These are phyloP conservation scores for Parnassius orleans DNA, from an alignment of 2,888 invertebrate species.

Conservation along the genomic window DNA sequence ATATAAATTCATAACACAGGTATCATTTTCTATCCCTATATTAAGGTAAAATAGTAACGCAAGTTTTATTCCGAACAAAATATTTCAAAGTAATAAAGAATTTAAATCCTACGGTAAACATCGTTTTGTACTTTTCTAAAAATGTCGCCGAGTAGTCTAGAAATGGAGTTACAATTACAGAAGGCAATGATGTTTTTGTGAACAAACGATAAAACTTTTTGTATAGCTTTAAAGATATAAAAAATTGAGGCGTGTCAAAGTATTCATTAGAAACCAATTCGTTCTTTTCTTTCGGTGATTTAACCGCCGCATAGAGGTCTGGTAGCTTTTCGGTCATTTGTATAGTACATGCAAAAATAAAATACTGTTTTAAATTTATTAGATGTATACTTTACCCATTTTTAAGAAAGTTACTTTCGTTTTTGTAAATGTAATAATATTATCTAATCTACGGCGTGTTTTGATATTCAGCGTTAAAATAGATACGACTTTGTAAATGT, in stretches of 20 bases:
- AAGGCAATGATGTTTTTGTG: slow-evolving; percentile 22
- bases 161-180: slow-evolving; percentile 12
- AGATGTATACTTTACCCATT: too few relatives aligned
- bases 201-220: slow-evolving; percentile 29
- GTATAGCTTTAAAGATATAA: slow-evolving; percentile 13
- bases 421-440: too few relatives aligned
- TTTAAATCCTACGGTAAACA: background rate
- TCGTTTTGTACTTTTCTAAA: background rate
- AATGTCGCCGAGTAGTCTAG: slow-evolving; percentile 28
- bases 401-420: too few relatives aligned
- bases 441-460: too few relatives aligned
- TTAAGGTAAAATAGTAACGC: too few relatives aligned
- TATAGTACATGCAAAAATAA: slow-evolving; percentile 31
- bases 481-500: too few relatives aligned
- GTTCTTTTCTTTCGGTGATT: slow-evolving; percentile 43
- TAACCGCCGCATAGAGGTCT: slow-evolving; percentile 40
- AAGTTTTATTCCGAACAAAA: too few relatives aligned
- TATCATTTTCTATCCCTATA: too few relatives aligned
- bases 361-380: slow-evolving; percentile 16
- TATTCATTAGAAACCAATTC: slow-evolving; percentile 64
- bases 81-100: too few relatives aligned
- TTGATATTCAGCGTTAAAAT: too few relatives aligned
- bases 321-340: slow-evolving; percentile 13
- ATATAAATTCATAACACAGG: too few relatives aligned
- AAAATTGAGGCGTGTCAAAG: slow-evolving; percentile 43